These are phyloP conservation scores for Caprella mutica DNA, from an alignment of 2,888 invertebrate genomes.

Conservation along the genomic window DNA sequence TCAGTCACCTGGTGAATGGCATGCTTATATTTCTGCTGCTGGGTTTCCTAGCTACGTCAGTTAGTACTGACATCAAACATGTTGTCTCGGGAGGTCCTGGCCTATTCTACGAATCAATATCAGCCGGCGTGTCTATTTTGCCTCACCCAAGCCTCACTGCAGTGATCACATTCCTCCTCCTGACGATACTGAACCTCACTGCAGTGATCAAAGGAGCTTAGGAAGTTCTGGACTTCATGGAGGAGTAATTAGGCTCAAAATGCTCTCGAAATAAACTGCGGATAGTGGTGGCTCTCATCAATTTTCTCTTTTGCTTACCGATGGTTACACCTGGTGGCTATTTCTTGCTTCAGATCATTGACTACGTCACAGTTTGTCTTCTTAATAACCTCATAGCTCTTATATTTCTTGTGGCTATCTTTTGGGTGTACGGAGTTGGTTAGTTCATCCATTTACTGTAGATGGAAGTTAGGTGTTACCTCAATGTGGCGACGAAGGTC, in stretches of 20 bases:
- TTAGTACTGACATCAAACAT: background rate
- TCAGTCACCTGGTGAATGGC: background rate
- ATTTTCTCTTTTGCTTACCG: background rate
- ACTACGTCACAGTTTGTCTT: background rate
- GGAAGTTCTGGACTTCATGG: background rate
- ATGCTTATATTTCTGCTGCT: slow-evolving; percentile 1
- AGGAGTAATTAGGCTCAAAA: too few species aligned
- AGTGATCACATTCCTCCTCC: background rate
- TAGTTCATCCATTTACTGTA: background rate
- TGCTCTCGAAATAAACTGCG: background rate
- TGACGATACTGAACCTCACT: background rate
- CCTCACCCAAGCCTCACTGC: background rate
- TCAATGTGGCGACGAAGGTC: too few species aligned
- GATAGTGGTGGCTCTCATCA: background rate
- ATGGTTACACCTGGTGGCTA: background rate
- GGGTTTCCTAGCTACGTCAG: background rate
- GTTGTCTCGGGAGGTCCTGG: background rate
- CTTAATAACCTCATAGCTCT: background rate
- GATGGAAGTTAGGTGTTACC: background rate
- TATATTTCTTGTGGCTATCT: background rate
- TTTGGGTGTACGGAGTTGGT: background rate
- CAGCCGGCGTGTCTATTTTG: background rate
- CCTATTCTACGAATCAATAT: background rate
- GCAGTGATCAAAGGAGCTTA: background rate
- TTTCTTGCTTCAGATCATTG: background rate